Evolutionary conservation across 2,888 invertebrate species (phyloP), one percentile per base, ranked within the genome.

Genomic region (Epistrophe grossulariae): DNA sequence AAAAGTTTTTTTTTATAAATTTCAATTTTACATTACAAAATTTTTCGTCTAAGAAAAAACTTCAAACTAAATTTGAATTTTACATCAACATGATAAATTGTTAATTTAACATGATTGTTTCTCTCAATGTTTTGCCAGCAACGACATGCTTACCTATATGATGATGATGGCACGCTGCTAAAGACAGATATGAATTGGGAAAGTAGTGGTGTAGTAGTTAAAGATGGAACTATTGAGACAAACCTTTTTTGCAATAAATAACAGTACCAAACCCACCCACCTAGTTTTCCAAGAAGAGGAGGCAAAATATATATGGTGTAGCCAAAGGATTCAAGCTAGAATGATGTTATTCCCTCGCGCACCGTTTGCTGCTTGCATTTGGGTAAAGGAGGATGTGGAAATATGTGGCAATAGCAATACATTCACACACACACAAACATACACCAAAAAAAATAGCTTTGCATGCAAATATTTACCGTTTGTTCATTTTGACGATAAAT

Each of bases 401-500:
- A 68, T 50, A 48, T 11, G 24, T n/a, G n/a, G n/a, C n/a, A n/a
- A n/a, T n/a, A n/a, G 28, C 38, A 60, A 62, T 9, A 15, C 9
- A 3, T 5, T 11, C 19, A 48, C 1, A 10, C 6, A 13, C 28
- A 59, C 74, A 17, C 6, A 77, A 83, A n/a, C n/a, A n/a, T n/a
- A n/a, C n/a, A n/a, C n/a, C n/a, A n/a, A n/a, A n/a, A 77, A 76
- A 60, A 17, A 62, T 62, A 48, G 66, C 84, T 80, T 80, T 81
- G 77, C 77, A 84, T 84, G 84, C 84, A 84, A 84, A 84, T 84
- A 84, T 84, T 84, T 84, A 84, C 80, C 84, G 80, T 84, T 84
- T 84, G 84, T 84, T 84, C 84, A 84, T 84, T 84, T 84, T 84
- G 84, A 84, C 84, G 84, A 84, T 84, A 84, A 84, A 84, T 80